Base-by-base conservation (phyloP, 2,888 invertebrate genomes). In the Calliopum simillimum region DNA sequence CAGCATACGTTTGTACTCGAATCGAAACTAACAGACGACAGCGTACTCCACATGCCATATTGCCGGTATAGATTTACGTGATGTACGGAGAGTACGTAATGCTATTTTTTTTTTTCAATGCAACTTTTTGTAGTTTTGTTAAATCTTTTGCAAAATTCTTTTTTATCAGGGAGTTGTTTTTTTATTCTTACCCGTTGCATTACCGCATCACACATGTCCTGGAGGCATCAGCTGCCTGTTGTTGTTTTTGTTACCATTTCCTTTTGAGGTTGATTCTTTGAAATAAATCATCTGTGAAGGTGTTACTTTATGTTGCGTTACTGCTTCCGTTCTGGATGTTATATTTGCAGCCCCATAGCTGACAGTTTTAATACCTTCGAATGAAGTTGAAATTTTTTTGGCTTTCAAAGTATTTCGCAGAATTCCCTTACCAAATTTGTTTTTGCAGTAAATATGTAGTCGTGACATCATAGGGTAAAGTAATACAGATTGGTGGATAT, bases 271-370 rank as follows among this genome's bases (percentile, higher is more conserved):
- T 79, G 77, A 77, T 77, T 76, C 76, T 75, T 71, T 71, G 74
- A 78, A 80, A 82, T 82, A 82, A 82, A 82, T 82, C 82, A 82
- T 82, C 82, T 81, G 82, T 80, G 82, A 82, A 83, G 83, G 82
- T 82, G 82, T 83, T 76, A 75, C 75, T 73, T 74, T 76, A 69
- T 65, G 68, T 63, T 61, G 49, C 68, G 55, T 59, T 59, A 44
- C 46, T 41, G 59, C 49, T 63, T 58, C 49, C 68, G 62, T 73
- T 71, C 75, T 69, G 72, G 74, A 72, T 77, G 77, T 77, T 80
- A 77, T 79, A 68, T 25, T 41, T 59, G 33, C 67, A 61, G 72
- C 74, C 72, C 63, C 72, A 74, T 73, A 75, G 78, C 82, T 81
- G 82, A 83, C 82, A 84, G 80, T 82, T 82, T 83, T 84, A 83